phyloP scores from a whole-genome alignment of 2,888 invertebrate species.

The Tanaodytes sp. region DNA sequence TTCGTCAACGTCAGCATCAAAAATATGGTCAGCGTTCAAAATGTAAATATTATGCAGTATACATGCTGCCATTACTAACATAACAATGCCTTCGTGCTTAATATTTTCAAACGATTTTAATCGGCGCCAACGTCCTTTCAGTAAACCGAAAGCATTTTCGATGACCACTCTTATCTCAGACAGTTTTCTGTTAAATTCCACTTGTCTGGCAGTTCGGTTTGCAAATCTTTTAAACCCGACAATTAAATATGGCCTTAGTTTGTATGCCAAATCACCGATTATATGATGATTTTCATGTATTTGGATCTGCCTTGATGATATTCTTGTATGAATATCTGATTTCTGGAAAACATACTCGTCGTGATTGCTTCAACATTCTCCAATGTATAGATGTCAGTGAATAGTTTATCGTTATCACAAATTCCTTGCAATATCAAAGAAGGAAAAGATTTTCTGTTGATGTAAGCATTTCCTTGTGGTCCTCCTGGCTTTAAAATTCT shows the following conservation, averaged over 20 bases:
- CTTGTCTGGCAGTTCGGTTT: conserved; percentile 16
- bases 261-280: conserved; percentile 32
- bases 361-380: conserved; percentile 30
- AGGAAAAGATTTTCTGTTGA: conserved; percentile 19
- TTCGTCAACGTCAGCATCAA: conserved; percentile 10
- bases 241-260: conserved; percentile 8
- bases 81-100: conserved; percentile 4
- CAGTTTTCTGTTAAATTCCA: conserved; percentile 18
- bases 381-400: conserved; percentile 30
- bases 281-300: conserved; percentile 11
- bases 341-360: conserved; percentile 3
- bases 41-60: conserved; percentile 20
- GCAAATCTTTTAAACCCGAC: conserved; percentile 13
- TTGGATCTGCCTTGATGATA: not conserved
- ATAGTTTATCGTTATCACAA: conserved; percentile 21
- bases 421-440: conserved; percentile 21
- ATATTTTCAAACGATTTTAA: conserved; percentile 7
- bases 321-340: conserved; percentile 3
- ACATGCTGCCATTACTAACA: conserved; percentile 16
- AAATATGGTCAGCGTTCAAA: conserved; percentile 6
- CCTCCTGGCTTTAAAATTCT: conserved; percentile 19
- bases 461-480: conserved; percentile 16
- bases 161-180: conserved; percentile 20
- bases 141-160: conserved; percentile 20
- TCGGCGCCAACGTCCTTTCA: conserved; percentile 14